Evolutionary conservation across 2,113 vertebrate species (phyloP).

Genomic region (Malurus melanocephalus): DNA sequence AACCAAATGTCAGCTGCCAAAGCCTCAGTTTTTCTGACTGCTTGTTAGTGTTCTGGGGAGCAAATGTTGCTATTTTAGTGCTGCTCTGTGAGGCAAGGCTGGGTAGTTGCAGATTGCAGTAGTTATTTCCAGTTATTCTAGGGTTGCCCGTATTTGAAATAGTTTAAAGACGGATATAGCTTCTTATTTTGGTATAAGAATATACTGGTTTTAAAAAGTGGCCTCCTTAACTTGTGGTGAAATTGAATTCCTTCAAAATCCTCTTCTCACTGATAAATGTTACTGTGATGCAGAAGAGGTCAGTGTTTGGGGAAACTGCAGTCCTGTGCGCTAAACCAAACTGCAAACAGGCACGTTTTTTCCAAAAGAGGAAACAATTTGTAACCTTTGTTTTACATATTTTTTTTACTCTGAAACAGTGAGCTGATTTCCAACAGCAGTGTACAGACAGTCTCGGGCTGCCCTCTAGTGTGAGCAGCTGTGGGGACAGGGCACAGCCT

Average conservation of each 20-base stretch:
- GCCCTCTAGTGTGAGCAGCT: constrained; percentile 51
- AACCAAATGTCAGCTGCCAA: background rate
- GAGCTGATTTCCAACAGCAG: background rate
- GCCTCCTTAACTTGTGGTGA: background rate
- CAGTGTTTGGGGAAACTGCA: background rate
- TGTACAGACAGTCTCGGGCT: background rate
- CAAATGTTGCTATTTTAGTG: accelerated
- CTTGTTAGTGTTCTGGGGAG: background rate
- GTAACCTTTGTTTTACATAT: background rate
- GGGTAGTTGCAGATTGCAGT: background rate
- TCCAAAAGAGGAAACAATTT: background rate
- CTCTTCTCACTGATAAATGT: background rate
- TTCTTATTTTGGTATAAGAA: background rate
- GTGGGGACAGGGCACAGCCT: background rate
- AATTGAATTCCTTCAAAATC: background rate
- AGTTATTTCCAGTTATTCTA: background rate
- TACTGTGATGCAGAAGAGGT: background rate
- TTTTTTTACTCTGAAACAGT: background rate
- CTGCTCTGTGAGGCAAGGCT: background rate
- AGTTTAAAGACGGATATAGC: background rate
- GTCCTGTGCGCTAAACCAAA: background rate
- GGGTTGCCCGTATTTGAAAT: background rate
- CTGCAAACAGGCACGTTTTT: background rate
- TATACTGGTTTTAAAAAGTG: background rate
- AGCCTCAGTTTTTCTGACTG: background rate